A percentile compares a stretch with the other conserved stretches of the same genome.
Evolutionary conservation across 2,797 vertebrate species (phyloP).

Genomic region (Amazonetta brasiliensis): DNA sequence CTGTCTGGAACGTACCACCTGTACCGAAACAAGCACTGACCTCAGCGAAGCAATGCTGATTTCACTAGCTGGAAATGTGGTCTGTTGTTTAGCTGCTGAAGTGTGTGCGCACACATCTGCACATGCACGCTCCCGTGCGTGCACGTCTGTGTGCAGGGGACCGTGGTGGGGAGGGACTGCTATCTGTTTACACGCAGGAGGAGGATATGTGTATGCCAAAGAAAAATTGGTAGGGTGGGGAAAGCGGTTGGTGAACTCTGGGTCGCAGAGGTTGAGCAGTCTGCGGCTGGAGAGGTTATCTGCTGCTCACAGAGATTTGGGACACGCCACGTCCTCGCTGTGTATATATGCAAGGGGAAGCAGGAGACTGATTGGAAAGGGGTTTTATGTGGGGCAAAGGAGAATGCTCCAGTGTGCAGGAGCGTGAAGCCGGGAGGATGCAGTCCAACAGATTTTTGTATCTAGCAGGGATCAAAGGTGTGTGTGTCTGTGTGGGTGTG

Average conservation of each 20-base stretch:
- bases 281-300: neutral
- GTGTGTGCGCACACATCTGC: too few species aligned
- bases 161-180: neutral
- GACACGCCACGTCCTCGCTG: neutral
- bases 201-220: neutral
- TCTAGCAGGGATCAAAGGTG: conserved; percentile 42
- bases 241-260: neutral
- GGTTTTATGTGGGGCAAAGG: neutral
- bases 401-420: neutral
- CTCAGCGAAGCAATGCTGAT: neutral
- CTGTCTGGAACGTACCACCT: conserved; percentile 55
- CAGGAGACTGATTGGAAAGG: neutral
- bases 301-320: neutral
- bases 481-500: conserved; percentile 2
- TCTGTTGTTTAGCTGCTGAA: neutral
- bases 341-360: neutral
- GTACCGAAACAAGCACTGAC: neutral
- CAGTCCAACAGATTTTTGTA: neutral
- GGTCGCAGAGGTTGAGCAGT: neutral
- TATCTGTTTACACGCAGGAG: accelerated
- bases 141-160: accelerated
- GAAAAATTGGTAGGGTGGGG: neutral
- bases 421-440: neutral
- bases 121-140: accelerated
- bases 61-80: neutral